These are phyloP conservation scores for Elysia crispata DNA, from an alignment of 2,888 invertebrate species.

Conservation along the genomic window DNA sequence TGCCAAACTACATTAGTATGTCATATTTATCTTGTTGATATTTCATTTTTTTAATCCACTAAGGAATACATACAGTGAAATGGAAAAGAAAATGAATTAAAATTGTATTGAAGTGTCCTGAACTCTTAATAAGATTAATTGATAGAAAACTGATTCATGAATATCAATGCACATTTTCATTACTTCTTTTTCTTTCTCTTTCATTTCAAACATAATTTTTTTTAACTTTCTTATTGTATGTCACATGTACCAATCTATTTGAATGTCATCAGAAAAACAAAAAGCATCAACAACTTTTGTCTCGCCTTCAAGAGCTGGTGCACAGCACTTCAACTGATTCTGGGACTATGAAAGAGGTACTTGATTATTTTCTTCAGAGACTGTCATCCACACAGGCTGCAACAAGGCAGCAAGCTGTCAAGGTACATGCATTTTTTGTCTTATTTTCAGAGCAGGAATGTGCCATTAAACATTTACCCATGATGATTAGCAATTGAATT, in stretches of 20 bases:
- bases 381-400: conserved; percentile 89
- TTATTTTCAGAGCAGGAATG: too few species aligned
- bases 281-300: conserved; percentile 87
- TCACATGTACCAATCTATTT: neutral
- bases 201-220: neutral
- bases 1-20: too few species aligned
- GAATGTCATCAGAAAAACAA: conserved; percentile 80
- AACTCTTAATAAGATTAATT: too few species aligned
- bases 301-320: conserved; percentile 82
- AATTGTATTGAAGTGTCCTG: too few species aligned
- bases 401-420: conserved; percentile 87
- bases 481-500: neutral
- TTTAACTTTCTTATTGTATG: neutral
- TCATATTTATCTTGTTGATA: too few species aligned
- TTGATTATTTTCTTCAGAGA: conserved; percentile 92
- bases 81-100: too few species aligned
- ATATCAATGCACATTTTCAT: neutral
- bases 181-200: neutral
- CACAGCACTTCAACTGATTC: conserved; percentile 79
- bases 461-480: too few species aligned
- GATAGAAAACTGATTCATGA: too few species aligned
- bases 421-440: conserved; percentile 62
- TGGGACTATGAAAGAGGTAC: conserved; percentile 86
- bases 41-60: too few species aligned
- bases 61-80: too few species aligned